Conservation (phyloP, 1,140 invertebrate genomes). For the Aporrectodea caliginosa region DNA sequence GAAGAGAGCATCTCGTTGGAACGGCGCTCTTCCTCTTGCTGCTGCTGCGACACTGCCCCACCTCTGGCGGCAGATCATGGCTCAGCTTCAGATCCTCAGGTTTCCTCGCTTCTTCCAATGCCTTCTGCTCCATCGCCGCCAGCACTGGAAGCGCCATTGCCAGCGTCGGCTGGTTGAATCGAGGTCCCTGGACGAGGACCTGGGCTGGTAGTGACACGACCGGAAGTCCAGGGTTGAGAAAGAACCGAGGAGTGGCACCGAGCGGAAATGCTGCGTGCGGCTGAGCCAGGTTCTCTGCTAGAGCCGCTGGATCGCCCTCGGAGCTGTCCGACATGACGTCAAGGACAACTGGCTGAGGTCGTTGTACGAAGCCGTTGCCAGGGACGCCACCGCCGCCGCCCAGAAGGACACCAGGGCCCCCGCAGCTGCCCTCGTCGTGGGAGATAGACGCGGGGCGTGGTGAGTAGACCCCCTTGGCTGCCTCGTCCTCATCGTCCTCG, state of each 20-base stretch:
- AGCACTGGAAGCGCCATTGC: too few species aligned
- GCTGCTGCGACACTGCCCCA: background rate
- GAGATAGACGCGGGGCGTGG: too few species aligned
- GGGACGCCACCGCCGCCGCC: background rate
- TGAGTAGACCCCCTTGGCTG: background rate
- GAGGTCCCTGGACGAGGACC: too few species aligned
- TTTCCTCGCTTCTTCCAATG: background rate
- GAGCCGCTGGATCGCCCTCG: background rate
- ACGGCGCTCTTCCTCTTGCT: constrained; percentile 15
- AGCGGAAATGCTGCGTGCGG: background rate
- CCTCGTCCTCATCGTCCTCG: background rate
- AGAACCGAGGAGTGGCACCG: background rate
- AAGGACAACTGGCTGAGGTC: background rate
- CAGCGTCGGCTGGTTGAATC: too few species aligned
- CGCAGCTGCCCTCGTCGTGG: background rate
- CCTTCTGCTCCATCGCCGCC: background rate
- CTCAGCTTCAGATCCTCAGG: background rate
- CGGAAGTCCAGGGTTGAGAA: background rate
- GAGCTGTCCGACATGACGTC: background rate
- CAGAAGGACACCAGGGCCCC: too few species aligned
- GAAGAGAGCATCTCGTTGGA: constrained; percentile 10
- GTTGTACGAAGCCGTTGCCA: background rate
- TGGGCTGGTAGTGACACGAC: too few species aligned
- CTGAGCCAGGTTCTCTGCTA: background rate
- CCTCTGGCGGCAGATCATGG: background rate